Conservation (phyloP, 2,113 vertebrate species). For the Pseudopipra pipra region DNA sequence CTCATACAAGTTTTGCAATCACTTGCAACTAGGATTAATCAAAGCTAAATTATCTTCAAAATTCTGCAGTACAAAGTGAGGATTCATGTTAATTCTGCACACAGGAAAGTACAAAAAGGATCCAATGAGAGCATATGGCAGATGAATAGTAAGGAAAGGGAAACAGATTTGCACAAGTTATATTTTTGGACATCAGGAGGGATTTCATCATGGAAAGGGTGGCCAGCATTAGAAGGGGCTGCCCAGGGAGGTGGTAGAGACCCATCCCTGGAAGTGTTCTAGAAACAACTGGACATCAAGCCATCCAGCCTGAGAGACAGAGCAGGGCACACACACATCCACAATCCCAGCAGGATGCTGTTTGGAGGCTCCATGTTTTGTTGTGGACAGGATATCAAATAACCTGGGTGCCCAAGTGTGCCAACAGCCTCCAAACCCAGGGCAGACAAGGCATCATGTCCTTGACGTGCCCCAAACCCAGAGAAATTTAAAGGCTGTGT, state of each 20-base stretch:
- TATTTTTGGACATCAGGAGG: background rate
- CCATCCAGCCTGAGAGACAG: background rate
- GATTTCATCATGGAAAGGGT: background rate
- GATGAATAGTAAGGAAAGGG: background rate
- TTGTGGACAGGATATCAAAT: background rate
- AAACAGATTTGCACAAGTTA: background rate
- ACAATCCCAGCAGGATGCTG: background rate
- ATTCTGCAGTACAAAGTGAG: background rate
- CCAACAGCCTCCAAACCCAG: background rate
- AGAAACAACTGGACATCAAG: background rate
- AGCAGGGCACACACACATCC: fast-evolving
- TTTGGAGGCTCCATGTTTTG: background rate
- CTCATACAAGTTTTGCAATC: background rate
- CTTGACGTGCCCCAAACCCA: background rate
- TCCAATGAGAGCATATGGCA: background rate
- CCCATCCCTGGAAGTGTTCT: background rate
- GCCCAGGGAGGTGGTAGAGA: background rate
- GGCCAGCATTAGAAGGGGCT: background rate
- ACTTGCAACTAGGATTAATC: slow-evolving; percentile 6
- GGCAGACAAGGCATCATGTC: background rate
- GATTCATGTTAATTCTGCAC: background rate
- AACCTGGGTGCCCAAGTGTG: background rate
- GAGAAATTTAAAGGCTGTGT: background rate
- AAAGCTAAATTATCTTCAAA: background rate
- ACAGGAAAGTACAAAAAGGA: background rate